phyloP scores from a whole-genome alignment of 2,113 vertebrate species.

The Cyphomyrus discorhynchus region DNA sequence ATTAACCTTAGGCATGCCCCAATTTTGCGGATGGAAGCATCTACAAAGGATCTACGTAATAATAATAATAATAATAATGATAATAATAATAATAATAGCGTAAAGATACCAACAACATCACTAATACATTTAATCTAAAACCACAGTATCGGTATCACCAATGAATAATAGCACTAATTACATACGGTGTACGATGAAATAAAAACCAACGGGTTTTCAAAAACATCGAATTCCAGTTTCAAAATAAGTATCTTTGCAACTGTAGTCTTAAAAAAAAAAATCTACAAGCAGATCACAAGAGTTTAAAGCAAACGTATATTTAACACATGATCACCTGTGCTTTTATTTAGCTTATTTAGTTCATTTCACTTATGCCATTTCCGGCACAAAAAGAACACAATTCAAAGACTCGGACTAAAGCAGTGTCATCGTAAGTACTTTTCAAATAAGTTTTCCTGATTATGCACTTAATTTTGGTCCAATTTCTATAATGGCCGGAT shows the following conservation, averaged over 20 bases:
- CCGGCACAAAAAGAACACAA: neutral
- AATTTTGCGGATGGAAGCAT: neutral
- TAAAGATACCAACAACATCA: neutral
- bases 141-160: neutral
- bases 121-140: neutral
- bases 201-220: neutral
- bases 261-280: neutral
- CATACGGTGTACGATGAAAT: neutral
- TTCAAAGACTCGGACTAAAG: neutral
- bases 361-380: neutral
- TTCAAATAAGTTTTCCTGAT: neutral
- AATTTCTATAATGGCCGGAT: neutral
- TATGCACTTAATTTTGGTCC: neutral
- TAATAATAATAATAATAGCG: neutral
- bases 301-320: neutral
- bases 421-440: neutral
- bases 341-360: no score
- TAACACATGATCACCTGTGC: neutral
- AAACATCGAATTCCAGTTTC: neutral
- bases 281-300: neutral
- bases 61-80: neutral
- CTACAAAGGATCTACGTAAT: neutral
- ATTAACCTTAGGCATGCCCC: neutral
- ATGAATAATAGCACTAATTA: neutral
- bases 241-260: neutral